A percentile compares a stretch with the other conserved stretches of the same genome.
Conservation (phyloP, 2,888 invertebrate species). For the Ischnus inquisitorius region DNA sequence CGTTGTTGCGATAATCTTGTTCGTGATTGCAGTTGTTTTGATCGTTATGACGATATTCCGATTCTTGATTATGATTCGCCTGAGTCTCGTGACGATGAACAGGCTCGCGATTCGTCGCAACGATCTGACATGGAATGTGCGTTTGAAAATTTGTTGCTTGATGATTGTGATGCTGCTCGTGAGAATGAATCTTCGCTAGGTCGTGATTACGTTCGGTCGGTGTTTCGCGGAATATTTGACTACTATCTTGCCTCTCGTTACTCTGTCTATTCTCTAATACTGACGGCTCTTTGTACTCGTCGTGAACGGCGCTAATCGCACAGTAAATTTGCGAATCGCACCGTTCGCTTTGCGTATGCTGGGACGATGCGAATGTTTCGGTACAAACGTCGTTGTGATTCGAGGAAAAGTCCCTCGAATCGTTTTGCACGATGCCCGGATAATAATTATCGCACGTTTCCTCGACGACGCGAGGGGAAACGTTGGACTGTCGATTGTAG, state of each 20-base stretch:
- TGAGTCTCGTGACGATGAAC: background rate
- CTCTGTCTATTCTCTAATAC: constrained; percentile 41
- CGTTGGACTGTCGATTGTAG: constrained; percentile 86
- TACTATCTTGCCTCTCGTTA: constrained; percentile 28
- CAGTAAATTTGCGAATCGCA: constrained; percentile 6
- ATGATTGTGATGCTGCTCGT: constrained; percentile 20
- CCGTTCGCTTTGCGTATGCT: background rate
- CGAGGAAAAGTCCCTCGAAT: constrained; percentile 2
- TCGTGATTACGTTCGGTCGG: background rate
- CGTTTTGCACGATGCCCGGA: background rate
- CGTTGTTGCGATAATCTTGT: background rate
- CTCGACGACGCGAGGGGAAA: background rate
- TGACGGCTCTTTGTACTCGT: constrained; percentile 26
- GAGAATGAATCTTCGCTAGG: background rate
- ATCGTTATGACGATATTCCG: constrained; percentile 53
- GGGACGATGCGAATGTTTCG: background rate
- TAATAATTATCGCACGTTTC: background rate
- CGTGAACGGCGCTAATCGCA: background rate
- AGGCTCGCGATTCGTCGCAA: background rate
- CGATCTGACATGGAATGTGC: constrained; percentile 7
- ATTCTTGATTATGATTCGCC: constrained; percentile 60
- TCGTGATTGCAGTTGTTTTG: constrained; percentile 10
- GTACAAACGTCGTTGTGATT: background rate
- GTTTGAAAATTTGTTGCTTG: constrained; percentile 1
- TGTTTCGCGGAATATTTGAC: background rate